Conservation (phyloP, 2,888 invertebrate genomes). For the Nemotelus nigrinus region DNA sequence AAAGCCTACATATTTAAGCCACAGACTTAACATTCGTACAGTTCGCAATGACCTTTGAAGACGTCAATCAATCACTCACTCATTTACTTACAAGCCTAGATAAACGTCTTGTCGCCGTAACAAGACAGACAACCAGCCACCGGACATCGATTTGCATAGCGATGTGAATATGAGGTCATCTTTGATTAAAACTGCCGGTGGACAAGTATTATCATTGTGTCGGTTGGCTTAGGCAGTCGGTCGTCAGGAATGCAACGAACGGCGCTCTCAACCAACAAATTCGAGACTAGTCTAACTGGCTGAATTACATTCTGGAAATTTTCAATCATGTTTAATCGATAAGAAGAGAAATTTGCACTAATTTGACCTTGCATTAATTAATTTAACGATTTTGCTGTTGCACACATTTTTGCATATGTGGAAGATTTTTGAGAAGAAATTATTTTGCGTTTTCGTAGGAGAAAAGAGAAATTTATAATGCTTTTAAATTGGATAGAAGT, state of each 20-base stretch:
- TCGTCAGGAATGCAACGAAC: background rate
- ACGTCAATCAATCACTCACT: too few species aligned
- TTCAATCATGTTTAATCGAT: background rate
- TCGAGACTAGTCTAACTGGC: background rate
- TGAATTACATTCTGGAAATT: background rate
- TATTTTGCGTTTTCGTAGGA: too few species aligned
- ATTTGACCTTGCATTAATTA: slow-evolving; percentile 17
- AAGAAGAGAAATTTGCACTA: background rate
- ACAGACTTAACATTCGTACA: too few species aligned
- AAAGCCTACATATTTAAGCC: too few species aligned
- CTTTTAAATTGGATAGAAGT: too few species aligned
- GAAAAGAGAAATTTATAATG: too few species aligned
- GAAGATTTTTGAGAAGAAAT: too few species aligned
- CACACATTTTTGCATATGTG: too few species aligned
- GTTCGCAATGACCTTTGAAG: too few species aligned
- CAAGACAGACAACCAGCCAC: background rate
- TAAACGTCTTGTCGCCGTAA: too few species aligned
- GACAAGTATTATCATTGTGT: background rate
- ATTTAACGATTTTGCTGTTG: background rate
- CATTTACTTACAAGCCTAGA: too few species aligned
- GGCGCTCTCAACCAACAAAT: background rate
- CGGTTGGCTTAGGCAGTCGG: background rate
- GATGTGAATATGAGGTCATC: slow-evolving; percentile 36
- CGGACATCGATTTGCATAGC: slow-evolving; percentile 30
- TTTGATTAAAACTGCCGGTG: slow-evolving; percentile 37